phyloP scores from a whole-genome alignment of 2,797 vertebrate species.

The Tragelaphus oryx region DNA sequence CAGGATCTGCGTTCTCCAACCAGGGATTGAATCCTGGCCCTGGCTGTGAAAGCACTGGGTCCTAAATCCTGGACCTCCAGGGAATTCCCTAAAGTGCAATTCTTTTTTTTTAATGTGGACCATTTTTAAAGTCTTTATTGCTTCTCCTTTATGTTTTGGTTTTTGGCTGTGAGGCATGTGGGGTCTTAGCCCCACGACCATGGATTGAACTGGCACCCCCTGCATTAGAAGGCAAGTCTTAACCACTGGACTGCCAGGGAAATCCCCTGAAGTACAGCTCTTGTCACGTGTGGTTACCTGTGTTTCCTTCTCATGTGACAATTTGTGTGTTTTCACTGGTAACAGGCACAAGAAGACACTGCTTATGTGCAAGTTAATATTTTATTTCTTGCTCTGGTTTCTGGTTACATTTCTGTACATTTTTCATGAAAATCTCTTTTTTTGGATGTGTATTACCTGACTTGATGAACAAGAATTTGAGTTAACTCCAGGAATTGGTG shows the following conservation, averaged over 20 bases:
- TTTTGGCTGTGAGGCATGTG: too few species aligned
- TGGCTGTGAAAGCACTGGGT: rapidly evolving
- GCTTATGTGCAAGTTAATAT: not conserved
- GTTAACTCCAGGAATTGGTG: too few species aligned
- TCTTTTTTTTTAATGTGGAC: not conserved
- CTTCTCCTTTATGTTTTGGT: too few species aligned
- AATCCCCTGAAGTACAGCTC: not conserved
- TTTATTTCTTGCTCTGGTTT: not conserved
- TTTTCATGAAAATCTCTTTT: not conserved
- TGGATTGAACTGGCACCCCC: not conserved
- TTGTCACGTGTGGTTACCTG: not conserved
- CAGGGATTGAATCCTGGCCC: not conserved
- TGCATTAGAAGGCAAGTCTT: not conserved
- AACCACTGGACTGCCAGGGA: not conserved
- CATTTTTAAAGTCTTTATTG: too few species aligned
- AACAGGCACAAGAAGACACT: not conserved
- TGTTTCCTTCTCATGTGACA: not conserved
- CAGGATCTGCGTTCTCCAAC: not conserved
- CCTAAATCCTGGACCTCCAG: not conserved
- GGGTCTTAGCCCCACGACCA: not conserved
- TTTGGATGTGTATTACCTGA: not conserved
- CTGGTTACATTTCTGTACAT: not conserved
- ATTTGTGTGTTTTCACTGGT: not conserved
- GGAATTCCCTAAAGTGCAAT: not conserved
- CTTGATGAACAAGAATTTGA: too few species aligned